phyloP scores from a whole-genome alignment of 2,888 invertebrate genomes.

The Sminthurides aquaticus region DNA sequence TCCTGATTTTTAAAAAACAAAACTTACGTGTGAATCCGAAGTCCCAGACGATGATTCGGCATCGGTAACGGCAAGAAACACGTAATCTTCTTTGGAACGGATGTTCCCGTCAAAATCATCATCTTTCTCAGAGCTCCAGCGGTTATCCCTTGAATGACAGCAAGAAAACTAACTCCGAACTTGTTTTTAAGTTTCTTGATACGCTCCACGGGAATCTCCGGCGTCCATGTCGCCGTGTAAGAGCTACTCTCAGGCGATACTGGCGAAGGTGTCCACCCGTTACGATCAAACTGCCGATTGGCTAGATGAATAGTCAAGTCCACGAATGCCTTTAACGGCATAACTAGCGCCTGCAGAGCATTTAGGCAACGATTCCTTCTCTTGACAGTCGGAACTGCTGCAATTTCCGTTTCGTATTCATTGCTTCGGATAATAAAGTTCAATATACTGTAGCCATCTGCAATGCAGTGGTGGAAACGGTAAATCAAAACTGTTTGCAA shows the following conservation, averaged over 20 bases:
- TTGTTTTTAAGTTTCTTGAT: not conserved
- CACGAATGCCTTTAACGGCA: not conserved
- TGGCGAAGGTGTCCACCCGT: not conserved
- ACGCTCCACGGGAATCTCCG: not conserved
- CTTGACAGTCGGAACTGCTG: not conserved
- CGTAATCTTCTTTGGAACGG: slow-evolving; percentile 32
- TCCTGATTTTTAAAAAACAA: no score
- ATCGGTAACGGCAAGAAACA: slow-evolving; percentile 35
- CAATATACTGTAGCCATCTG: not conserved
- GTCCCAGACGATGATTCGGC: slow-evolving; percentile 21
- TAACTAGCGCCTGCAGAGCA: not conserved
- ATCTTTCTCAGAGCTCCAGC: slow-evolving; percentile 30
- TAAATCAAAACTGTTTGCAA: not conserved
- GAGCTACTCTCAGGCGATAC: not conserved
- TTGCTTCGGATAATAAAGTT: not conserved
- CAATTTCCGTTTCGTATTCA: not conserved
- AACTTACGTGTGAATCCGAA: not conserved
- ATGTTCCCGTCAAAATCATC: slow-evolving; percentile 31
- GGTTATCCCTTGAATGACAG: slow-evolving; percentile 27
- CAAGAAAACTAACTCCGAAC: slow-evolving; percentile 29
- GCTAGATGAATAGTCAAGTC: not conserved
- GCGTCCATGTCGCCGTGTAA: not conserved
- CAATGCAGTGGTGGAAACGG: not conserved
- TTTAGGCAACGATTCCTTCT: not conserved
- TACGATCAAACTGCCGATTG: not conserved